phyloP scores from a whole-genome alignment of 2,797 vertebrate genomes.

The Leptodactylus fallax region DNA sequence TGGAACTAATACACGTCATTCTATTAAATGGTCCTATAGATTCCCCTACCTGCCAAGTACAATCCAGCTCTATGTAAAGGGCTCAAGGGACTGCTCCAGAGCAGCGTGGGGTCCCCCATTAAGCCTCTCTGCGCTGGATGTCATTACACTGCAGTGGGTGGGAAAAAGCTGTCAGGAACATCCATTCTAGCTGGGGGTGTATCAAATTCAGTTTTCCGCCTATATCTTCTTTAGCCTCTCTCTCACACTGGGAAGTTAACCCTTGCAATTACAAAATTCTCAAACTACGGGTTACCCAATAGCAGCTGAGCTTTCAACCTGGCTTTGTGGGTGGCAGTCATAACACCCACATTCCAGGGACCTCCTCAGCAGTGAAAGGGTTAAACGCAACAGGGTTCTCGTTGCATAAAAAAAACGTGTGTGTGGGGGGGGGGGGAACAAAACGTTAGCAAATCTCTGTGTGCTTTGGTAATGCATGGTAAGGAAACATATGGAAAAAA shows the following conservation, averaged over 20 bases:
- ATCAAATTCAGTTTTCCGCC: constrained; percentile 44
- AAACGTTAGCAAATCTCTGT: not conserved
- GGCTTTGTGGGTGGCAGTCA: not conserved
- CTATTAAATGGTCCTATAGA: not conserved
- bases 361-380: not conserved
- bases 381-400: constrained; percentile 20
- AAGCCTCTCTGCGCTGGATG: constrained; percentile 46
- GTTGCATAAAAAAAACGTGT: not conserved
- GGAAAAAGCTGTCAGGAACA: constrained; percentile 49
- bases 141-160: constrained; percentile 63
- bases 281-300: not conserved
- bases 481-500: not conserved
- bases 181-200: constrained; percentile 45
- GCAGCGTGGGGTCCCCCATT: constrained; percentile 56
- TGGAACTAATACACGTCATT: too few relatives aligned
- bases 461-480: not conserved
- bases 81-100: constrained; percentile 26
- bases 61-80: not conserved
- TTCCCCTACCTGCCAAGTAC: constrained; percentile 12
- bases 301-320: not conserved
- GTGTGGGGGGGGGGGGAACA: not conserved
- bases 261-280: not conserved
- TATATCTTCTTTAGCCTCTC: constrained; percentile 6
- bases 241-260: constrained; percentile 1
- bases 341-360: not conserved